Base-by-base conservation (phyloP, 2,888 invertebrate genomes). In the Plagodis dolabraria region DNA sequence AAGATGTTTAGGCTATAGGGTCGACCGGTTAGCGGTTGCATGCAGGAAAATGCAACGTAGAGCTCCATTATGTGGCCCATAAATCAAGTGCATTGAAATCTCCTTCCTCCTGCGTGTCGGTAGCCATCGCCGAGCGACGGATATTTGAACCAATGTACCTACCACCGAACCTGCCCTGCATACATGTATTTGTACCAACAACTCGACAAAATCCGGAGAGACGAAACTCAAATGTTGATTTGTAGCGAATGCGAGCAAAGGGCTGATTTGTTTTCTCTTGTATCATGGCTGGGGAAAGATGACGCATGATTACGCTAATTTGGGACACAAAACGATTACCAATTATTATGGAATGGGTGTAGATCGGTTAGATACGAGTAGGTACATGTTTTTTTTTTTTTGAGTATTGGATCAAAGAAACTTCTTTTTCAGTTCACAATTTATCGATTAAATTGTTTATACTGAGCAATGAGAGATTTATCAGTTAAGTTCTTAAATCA, bases 61-160 rank as follows among this genome's bases (percentile, higher is more conserved):
- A 75, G 82, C 85, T 83, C 85, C 85, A 89, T 89, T 88, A 89
- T 84, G 83, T 82, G 78, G 81, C 71, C 72, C 82, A 86, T 91
- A 91, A 90, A 91, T 91, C 90, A 89, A 83, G 80, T 80, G 89
- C 90, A 89, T 86, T 89, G 87, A 89, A 90, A 89, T 86, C 89
- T 88, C 84, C 88, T 89, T 89, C 89, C 87, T 87, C 85, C 81
- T 87, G 88, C 88, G 87, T 87, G 89, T 85, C 83, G 87, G 82
- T 78, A 80, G 78, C 85, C 84, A 86, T 87, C 83, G 84, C 72
- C 78, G 75, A 79, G 80, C 83, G 83, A 82, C 85, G 85, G 84
- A 85, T 86, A 87, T 89, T 87, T 83, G 86, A 85, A 77, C 84
- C 83, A 81, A 80, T 82, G 77, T 76, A 70, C 76, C 74, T 76